phyloP scores from a whole-genome alignment of 1,140 invertebrate genomes.

The Choristoneura fumiferana region DNA sequence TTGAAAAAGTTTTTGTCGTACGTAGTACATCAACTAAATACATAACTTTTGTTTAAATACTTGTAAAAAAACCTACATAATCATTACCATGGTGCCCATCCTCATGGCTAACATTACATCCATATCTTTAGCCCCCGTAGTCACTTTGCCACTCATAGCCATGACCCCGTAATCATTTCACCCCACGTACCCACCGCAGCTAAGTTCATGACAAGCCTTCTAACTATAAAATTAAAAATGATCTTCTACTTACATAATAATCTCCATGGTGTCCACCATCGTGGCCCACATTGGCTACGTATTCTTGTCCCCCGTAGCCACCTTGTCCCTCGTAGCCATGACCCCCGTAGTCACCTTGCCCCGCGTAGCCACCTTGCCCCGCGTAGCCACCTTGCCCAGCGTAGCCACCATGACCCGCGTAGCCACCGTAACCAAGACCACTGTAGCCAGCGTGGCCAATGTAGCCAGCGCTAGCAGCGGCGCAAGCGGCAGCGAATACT shows the following conservation, averaged over 20 bases:
- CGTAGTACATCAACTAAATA: too few relatives aligned
- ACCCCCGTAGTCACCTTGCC: background rate
- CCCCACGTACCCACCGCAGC: too few relatives aligned
- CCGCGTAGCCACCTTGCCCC: background rate
- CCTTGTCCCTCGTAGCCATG: constrained; percentile 8
- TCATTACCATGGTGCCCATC: too few relatives aligned
- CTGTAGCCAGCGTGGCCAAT: constrained; percentile 8
- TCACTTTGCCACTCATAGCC: too few relatives aligned
- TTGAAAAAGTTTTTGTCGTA: too few relatives aligned
- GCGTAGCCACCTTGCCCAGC: background rate
- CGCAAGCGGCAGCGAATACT: constrained; percentile 43
- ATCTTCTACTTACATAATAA: constrained; percentile 51
- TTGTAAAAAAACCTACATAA: too few relatives aligned
- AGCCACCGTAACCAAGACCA: background rate
- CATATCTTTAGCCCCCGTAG: too few relatives aligned
- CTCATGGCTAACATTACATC: too few relatives aligned
- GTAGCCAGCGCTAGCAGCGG: constrained; percentile 37
- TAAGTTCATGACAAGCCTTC: too few relatives aligned
- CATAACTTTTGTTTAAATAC: too few relatives aligned
- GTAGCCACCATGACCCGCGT: background rate
- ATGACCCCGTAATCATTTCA: too few relatives aligned
- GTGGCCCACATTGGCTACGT: constrained; percentile 23
- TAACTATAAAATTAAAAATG: too few relatives aligned
- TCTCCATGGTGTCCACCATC: constrained; percentile 36
- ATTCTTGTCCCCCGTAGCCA: background rate